Conservation (phyloP, 2,113 vertebrate genomes). For the Dicrurus megarhynchus region DNA sequence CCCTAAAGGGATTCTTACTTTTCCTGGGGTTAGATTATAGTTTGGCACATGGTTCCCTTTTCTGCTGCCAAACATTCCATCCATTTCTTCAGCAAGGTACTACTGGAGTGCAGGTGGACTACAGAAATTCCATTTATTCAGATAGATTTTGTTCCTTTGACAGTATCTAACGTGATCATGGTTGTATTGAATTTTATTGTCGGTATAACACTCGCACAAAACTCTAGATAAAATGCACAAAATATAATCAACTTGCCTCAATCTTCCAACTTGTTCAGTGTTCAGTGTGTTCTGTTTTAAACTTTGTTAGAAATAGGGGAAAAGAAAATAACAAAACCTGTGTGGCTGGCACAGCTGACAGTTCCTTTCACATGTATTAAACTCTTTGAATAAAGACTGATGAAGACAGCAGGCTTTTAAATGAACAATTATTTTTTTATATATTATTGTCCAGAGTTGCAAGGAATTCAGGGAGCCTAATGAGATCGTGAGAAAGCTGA, state of each 20-base stretch:
- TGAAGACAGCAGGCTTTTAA: background rate
- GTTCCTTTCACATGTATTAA: background rate
- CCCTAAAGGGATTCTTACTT: background rate
- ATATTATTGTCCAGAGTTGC: background rate
- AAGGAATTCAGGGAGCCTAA: background rate
- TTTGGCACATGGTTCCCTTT: background rate
- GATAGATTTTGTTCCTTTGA: background rate
- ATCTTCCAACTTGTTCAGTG: background rate
- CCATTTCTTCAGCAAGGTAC: background rate
- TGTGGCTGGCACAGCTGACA: background rate
- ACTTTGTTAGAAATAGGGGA: background rate
- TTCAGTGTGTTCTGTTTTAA: background rate
- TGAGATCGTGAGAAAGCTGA: background rate
- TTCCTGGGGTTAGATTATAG: background rate
- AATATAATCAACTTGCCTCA: background rate
- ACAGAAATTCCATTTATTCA: background rate
- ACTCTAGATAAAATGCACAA: slow-evolving; percentile 3
- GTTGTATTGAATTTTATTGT: background rate
- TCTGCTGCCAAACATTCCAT: background rate
- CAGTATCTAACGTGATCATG: background rate
- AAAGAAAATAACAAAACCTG: background rate
- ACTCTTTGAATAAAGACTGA: background rate
- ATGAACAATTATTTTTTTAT: background rate
- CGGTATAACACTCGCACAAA: background rate
- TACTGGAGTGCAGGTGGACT: background rate